Conservation (phyloP, 2,888 invertebrate species). For the Drosophila nr. perissopoda region DNA sequence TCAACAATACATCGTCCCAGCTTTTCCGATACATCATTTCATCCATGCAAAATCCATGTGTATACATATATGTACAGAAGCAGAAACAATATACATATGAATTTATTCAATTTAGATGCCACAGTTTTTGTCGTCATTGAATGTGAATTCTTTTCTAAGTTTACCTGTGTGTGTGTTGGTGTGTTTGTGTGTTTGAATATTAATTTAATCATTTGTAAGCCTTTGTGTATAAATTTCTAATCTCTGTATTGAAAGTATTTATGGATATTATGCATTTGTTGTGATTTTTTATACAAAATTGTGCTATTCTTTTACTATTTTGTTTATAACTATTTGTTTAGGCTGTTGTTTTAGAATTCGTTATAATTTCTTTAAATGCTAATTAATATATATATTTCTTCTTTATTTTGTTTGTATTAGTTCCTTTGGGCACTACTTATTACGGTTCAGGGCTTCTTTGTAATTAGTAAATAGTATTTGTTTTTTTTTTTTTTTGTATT, state of each 20-base stretch:
- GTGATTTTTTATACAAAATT: slow-evolving; percentile 62
- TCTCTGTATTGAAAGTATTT: slow-evolving; percentile 33
- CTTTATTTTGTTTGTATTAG: slow-evolving; percentile 44
- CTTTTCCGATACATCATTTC: slow-evolving; percentile 32
- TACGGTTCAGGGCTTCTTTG: slow-evolving; percentile 73
- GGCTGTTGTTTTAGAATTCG: slow-evolving; percentile 71
- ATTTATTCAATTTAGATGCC: slow-evolving; percentile 3
- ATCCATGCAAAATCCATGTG: slow-evolving; percentile 24
- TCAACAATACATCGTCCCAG: slow-evolving; percentile 55
- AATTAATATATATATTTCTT: slow-evolving; percentile 55
- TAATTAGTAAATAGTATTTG: slow-evolving; percentile 72
- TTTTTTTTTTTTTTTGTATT: slow-evolving; percentile 31
- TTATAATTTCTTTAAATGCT: slow-evolving; percentile 71
- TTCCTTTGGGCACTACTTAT: slow-evolving; percentile 76
- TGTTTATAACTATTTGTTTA: slow-evolving; percentile 64
- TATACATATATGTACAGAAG: slow-evolving; percentile 25
- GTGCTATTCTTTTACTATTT: slow-evolving; percentile 68
- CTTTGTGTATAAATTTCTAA: slow-evolving; percentile 31
- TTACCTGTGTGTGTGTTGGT: slow-evolving; percentile 6
- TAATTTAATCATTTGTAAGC: slow-evolving; percentile 13
- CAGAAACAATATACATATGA: slow-evolving; percentile 27
- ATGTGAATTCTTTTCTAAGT: slow-evolving; percentile 22
- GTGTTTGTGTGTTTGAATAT: not conserved
- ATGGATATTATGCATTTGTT: slow-evolving; percentile 33
- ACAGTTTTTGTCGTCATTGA: slow-evolving; percentile 11